phyloP scores from a whole-genome alignment of 2,113 vertebrate species.

The Oncorhynchus masou region DNA sequence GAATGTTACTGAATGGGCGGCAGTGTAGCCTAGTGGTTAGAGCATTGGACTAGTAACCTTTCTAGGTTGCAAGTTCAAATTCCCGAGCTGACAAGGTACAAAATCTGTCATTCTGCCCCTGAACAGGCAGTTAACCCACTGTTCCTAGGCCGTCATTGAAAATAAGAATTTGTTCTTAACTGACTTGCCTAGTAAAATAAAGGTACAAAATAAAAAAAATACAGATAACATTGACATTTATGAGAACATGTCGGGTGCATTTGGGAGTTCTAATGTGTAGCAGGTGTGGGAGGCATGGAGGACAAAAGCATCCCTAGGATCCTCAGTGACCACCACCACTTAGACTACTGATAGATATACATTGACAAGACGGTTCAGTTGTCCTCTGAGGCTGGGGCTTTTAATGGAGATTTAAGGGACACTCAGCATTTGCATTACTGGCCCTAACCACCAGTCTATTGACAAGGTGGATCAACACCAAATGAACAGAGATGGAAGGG shows the following conservation, averaged over 20 bases:
- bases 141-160: no score
- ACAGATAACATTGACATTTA: not conserved
- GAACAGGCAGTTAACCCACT: no score
- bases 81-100: no score
- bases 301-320: not conserved
- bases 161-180: no score
- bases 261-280: constrained; percentile 9
- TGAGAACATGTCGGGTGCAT: not conserved
- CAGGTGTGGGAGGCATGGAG: not conserved
- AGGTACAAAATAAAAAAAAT: no score
- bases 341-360: constrained; percentile 21
- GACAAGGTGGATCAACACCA: constrained; percentile 34
- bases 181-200: no score
- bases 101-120: no score
- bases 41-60: no score
- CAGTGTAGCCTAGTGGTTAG: no score
- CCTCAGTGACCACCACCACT: constrained; percentile 31
- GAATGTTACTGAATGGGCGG: not conserved
- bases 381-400: constrained; percentile 17
- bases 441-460: constrained; percentile 26
- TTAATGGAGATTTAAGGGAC: constrained; percentile 39
- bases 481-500: constrained; percentile 14
- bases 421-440: constrained; percentile 29
- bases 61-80: no score
- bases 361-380: constrained; percentile 41